phyloP scores from a whole-genome alignment of 2,797 vertebrate species.

The Gouania willdenowi region DNA sequence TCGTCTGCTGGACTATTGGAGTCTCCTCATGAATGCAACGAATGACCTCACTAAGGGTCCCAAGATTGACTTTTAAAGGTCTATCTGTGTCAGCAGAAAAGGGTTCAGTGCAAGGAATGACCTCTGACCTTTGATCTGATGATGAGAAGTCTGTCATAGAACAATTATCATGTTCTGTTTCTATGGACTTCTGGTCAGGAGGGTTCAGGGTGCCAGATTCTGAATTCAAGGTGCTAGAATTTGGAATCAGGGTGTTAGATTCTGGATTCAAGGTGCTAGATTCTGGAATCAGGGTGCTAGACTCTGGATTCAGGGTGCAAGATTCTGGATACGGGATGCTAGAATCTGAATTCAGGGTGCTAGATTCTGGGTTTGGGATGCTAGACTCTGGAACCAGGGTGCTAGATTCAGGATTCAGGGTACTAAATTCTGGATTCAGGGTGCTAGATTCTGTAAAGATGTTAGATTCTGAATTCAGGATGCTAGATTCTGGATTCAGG shows the following conservation, averaged over 20 bases:
- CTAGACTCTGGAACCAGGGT: not conserved
- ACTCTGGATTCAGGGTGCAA: not conserved
- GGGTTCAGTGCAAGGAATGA: not conserved
- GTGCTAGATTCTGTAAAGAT: too few relatives aligned
- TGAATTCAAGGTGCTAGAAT: not conserved
- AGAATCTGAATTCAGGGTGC: not conserved
- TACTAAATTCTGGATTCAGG: not conserved
- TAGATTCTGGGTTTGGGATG: slow-evolving; percentile 1
- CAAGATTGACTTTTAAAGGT: slow-evolving; percentile 28
- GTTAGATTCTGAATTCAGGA: not conserved
- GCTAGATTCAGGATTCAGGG: not conserved
- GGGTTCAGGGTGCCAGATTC: slow-evolving; percentile 1
- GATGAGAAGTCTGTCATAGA: not conserved
- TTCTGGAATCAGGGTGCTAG: slow-evolving; percentile 1
- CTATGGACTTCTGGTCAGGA: not conserved
- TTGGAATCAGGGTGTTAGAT: slow-evolving; percentile 1
- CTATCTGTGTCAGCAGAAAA: not conserved
- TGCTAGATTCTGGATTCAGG: not conserved
- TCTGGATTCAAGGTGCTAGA: not conserved
- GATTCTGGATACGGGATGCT: slow-evolving; percentile 3
- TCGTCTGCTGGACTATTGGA: slow-evolving; percentile 1
- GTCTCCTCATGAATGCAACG: not conserved
- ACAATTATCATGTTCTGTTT: not conserved
- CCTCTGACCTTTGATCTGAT: slow-evolving; percentile 4
- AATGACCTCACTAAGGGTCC: slow-evolving; percentile 29